Percentiles rank a stretch among this genome's conserved stretches.
These are phyloP conservation scores for Dicyrtomina minuta DNA, from an alignment of 2,888 invertebrate genomes.

Conservation along the genomic window DNA sequence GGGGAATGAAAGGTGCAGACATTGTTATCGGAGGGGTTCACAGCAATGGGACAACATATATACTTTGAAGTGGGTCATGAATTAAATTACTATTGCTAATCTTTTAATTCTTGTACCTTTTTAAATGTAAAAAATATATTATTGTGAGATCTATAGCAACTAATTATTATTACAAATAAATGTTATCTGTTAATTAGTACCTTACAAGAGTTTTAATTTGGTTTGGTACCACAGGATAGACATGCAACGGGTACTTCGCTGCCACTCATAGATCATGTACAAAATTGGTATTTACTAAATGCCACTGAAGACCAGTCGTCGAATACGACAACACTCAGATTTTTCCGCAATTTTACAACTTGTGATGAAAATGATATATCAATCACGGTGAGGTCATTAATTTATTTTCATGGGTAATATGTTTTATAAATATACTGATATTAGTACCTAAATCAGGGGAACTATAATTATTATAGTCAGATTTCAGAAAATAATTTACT, in stretches of 20 bases:
- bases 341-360: not conserved
- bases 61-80: slow-evolving; percentile 9
- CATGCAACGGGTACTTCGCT: not conserved
- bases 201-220: too few species aligned
- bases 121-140: too few species aligned
- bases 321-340: not conserved
- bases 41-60: not conserved
- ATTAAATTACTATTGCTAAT: too few species aligned
- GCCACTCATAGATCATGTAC: not conserved
- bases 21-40: slow-evolving; percentile 21
- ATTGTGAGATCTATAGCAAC: too few species aligned
- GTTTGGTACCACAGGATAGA: slow-evolving; percentile 1
- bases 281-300: not conserved
- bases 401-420: too few species aligned
- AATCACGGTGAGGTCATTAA: too few species aligned
- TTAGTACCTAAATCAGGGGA: too few species aligned
- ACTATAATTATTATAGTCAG: not conserved
- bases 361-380: slow-evolving; percentile 7
- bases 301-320: not conserved
- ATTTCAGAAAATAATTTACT: too few species aligned
- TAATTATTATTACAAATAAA: too few species aligned
- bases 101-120: too few species aligned
- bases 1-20: slow-evolving; percentile 17
- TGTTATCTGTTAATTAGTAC: too few species aligned
- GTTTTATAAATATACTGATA: too few species aligned